Evolutionary conservation across 2,113 vertebrate genomes (phyloP).

Genomic region (Peromyscus californicus): DNA sequence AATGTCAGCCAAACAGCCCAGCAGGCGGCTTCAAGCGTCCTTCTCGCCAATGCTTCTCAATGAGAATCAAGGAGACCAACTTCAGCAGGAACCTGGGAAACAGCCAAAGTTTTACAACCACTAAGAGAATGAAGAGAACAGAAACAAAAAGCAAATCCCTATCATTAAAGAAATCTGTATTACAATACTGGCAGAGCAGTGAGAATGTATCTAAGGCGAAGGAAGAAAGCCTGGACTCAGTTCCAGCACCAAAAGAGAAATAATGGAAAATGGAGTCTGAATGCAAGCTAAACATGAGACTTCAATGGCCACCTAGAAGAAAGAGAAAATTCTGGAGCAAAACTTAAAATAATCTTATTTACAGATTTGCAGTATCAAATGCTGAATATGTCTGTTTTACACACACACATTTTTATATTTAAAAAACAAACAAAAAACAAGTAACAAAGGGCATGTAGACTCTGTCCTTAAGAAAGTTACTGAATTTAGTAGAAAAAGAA

Average conservation of each 20-base stretch:
- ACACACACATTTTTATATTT: neutral
- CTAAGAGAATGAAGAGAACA: neutral
- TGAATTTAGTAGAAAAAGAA: neutral
- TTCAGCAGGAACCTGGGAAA: neutral
- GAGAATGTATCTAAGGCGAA: neutral
- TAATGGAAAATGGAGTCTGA: neutral
- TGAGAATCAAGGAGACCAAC: too few species aligned
- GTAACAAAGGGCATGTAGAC: neutral
- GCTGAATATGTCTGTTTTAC: neutral
- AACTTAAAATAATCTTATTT: neutral
- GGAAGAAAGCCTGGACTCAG: neutral
- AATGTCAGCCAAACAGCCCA: neutral
- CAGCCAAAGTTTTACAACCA: neutral
- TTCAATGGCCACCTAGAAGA: neutral
- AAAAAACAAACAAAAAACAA: too few species aligned
- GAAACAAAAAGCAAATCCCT: neutral
- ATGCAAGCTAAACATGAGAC: neutral
- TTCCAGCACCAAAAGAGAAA: neutral
- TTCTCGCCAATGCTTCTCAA: neutral
- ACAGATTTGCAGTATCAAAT: neutral
- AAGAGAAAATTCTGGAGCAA: neutral
- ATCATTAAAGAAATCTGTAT: neutral
- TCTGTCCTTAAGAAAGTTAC: neutral
- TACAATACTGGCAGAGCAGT: neutral
- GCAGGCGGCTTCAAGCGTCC: neutral